phyloP scores from a whole-genome alignment of 2,888 invertebrate genomes.

The Scaptomyza reducta region DNA sequence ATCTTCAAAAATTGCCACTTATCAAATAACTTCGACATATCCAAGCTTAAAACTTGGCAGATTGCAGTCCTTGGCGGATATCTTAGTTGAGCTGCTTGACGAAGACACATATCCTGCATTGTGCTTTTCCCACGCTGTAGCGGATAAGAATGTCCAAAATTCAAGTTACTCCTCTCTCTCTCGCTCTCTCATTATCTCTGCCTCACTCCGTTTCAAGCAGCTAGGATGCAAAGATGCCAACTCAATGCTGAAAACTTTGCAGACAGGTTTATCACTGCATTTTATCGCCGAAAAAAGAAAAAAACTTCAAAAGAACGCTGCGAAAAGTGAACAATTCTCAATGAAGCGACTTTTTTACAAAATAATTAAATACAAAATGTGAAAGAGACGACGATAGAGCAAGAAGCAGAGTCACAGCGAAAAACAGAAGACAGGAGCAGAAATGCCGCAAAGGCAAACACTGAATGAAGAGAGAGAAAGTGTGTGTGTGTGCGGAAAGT shows the following conservation, averaged over 20 bases:
- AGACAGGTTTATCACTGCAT: conserved; percentile 79
- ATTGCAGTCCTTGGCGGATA: conserved; percentile 22
- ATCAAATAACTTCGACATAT: conserved; percentile 29
- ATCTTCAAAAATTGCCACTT: conserved; percentile 6
- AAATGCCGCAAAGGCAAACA: conserved; percentile 27
- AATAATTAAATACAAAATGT: conserved; percentile 68
- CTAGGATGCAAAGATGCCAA: conserved; percentile 65
- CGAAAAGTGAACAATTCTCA: conserved; percentile 55
- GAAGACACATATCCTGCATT: conserved; percentile 33
- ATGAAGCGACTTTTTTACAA: conserved; percentile 47
- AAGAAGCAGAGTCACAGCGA: conserved; percentile 16
- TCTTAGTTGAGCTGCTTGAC: conserved; percentile 13
- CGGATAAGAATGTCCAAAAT: conserved; percentile 49
- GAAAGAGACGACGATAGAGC: conserved; percentile 13
- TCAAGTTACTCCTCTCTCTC: conserved; percentile 1
- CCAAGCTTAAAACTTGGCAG: conserved; percentile 11
- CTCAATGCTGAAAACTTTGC: conserved; percentile 68
- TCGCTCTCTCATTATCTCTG: neutral
- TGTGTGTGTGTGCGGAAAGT: neutral
- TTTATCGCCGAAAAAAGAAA: conserved; percentile 53
- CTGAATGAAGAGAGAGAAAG: neutral
- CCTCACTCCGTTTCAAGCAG: conserved; percentile 8
- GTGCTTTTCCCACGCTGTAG: conserved; percentile 5
- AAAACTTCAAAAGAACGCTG: conserved; percentile 48
- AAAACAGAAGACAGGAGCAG: conserved; percentile 14